A percentile compares a stretch with the other conserved stretches of the same genome.
Conservation (phyloP, 1,140 invertebrate species). For the Eumaeus atala region DNA sequence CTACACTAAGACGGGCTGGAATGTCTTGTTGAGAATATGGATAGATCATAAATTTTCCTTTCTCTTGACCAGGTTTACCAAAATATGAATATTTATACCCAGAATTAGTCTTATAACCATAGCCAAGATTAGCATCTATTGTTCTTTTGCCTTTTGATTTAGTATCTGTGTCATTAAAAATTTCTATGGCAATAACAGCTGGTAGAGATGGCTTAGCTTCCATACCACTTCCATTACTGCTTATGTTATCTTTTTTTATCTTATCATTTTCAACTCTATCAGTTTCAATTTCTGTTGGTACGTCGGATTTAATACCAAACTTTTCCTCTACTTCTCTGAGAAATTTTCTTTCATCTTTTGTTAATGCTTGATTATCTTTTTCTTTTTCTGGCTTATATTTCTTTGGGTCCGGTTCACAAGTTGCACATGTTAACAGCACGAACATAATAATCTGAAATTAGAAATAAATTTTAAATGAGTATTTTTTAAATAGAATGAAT, state of each 20-base stretch:
- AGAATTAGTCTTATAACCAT: slow-evolving; percentile 68
- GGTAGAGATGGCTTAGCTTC: slow-evolving; percentile 50
- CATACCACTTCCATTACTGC: neutral
- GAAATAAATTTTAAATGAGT: slow-evolving; percentile 9
- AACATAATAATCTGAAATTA: slow-evolving; percentile 40
- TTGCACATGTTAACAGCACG: slow-evolving; percentile 28
- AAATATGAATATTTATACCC: slow-evolving; percentile 72
- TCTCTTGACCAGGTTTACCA: slow-evolving; percentile 58
- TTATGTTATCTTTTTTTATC: slow-evolving; percentile 10
- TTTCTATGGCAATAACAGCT: slow-evolving; percentile 76
- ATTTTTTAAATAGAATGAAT: too few species aligned
- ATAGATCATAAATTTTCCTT: slow-evolving; percentile 75
- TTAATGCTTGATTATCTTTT: slow-evolving; percentile 41
- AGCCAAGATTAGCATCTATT: slow-evolving; percentile 75
- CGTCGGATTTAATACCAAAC: slow-evolving; percentile 60
- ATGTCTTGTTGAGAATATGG: slow-evolving; percentile 77
- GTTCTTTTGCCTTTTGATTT: slow-evolving; percentile 74
- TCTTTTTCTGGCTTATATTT: slow-evolving; percentile 52
- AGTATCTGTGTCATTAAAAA: slow-evolving; percentile 71
- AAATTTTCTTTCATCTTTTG: slow-evolving; percentile 65
- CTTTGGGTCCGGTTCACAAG: slow-evolving; percentile 51
- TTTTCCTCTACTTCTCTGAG: slow-evolving; percentile 69
- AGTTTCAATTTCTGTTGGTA: slow-evolving; percentile 31
- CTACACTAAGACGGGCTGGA: slow-evolving; percentile 35
- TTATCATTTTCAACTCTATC: slow-evolving; percentile 24